These are phyloP conservation scores for Bergia puertoricense DNA, from an alignment of 92 coral and sea anemone species.

Conservation along the genomic window DNA sequence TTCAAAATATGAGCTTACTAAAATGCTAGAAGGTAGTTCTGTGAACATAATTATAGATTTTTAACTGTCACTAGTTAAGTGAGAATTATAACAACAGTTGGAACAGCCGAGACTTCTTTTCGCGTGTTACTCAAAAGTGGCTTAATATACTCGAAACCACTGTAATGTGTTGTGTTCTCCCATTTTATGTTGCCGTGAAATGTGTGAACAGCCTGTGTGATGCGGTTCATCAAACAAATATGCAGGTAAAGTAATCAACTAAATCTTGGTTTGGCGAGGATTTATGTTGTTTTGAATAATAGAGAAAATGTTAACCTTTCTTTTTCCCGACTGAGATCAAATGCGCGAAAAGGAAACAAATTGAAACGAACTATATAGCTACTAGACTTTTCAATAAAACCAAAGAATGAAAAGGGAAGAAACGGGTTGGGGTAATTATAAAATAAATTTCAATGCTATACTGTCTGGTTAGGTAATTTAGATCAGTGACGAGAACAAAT, in stretches of 20 bases:
- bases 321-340: neutral
- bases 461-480: neutral
- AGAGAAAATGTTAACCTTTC: neutral
- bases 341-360: neutral
- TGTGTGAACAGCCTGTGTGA: neutral
- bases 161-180: neutral
- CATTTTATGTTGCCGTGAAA: no score
- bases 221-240: neutral
- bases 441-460: no score
- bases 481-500: neutral
- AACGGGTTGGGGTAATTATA: neutral
- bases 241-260: neutral
- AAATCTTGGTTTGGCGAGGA: neutral
- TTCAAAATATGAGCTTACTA: neutral
- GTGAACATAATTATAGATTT: neutral
- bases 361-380: neutral
- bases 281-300: neutral
- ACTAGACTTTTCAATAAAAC: neutral
- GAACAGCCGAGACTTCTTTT: no score
- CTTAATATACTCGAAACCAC: no score
- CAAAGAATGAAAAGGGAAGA: no score
- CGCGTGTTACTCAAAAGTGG: no score
- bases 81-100: no score
- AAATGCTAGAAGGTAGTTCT: neutral
- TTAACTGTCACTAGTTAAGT: neutral